These are phyloP conservation scores for Cryptops parisi DNA, from an alignment of 2,888 invertebrate species.

Conservation along the genomic window DNA sequence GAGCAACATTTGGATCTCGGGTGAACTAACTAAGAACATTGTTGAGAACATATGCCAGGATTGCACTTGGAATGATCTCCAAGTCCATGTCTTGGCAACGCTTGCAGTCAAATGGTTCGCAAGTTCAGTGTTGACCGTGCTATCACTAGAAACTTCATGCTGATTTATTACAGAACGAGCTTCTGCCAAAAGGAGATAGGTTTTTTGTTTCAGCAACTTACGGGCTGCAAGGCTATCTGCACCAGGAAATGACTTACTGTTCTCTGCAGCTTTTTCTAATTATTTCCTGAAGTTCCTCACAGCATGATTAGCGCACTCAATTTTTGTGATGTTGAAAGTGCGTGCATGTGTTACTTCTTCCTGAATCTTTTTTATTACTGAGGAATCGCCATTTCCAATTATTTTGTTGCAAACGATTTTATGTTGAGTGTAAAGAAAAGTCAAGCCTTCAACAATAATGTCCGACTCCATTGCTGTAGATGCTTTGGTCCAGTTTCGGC, in stretches of 20 bases:
- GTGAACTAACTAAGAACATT: neutral
- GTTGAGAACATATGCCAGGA: neutral
- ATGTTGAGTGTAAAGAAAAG: neutral
- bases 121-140: neutral
- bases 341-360: neutral
- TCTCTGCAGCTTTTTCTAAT: slow-evolving; percentile 2
- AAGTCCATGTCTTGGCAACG: neutral
- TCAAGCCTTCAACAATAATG: slow-evolving; percentile 1
- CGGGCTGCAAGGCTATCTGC: neutral
- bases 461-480: neutral
- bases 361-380: slow-evolving; percentile 1
- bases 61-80: neutral
- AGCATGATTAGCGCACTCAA: neutral
- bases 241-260: neutral
- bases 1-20: no score
- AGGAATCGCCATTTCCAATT: slow-evolving; percentile 1
- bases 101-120: neutral
- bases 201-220: neutral
- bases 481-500: neutral
- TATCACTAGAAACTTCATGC: neutral
- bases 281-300: neutral
- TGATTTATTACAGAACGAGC: no score
- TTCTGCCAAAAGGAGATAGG: neutral
- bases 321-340: neutral
- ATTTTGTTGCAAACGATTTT: slow-evolving; percentile 1